Evolutionary conservation across 2,888 invertebrate genomes (phyloP).

Genomic region (Drosophila planitibia): DNA sequence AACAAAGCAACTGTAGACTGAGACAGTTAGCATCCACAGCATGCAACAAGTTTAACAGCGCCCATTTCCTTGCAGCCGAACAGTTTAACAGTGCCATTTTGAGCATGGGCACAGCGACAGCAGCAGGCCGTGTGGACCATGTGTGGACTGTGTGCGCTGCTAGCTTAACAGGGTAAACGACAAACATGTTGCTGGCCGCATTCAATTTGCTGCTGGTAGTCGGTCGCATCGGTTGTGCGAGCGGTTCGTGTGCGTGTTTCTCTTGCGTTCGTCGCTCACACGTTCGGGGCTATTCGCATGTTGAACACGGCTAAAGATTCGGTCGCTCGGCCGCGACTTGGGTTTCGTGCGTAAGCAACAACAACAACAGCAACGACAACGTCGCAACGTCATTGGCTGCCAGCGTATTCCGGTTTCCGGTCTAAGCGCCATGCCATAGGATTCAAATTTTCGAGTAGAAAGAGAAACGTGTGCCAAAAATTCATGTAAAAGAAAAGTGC

Average conservation of each 20-base stretch:
- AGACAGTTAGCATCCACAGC: conserved; percentile 56
- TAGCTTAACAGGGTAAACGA: conserved; percentile 39
- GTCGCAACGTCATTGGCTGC: conserved; percentile 50
- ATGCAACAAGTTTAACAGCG: conserved; percentile 68
- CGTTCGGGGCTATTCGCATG: conserved; percentile 46
- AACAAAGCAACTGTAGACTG: conserved; percentile 47
- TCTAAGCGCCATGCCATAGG: conserved; percentile 50
- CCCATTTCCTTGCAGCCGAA: neutral
- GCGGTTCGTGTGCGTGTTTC: conserved; percentile 65
- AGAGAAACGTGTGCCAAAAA: conserved; percentile 28
- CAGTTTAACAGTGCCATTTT: conserved; percentile 33
- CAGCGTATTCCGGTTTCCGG: conserved; percentile 43
- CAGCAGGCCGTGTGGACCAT: conserved; percentile 23
- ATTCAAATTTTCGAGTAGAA: conserved; percentile 15
- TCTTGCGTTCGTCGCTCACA: conserved; percentile 30
- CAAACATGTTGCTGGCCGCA: conserved; percentile 22
- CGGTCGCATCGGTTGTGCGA: conserved; percentile 75
- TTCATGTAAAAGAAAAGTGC: conserved; percentile 30
- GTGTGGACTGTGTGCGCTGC: conserved; percentile 37
- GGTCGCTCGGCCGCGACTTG: conserved; percentile 48
- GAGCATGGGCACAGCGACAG: conserved; percentile 19
- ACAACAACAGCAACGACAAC: conserved; percentile 4
- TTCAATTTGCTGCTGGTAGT: conserved; percentile 61
- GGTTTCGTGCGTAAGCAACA: conserved; percentile 42
- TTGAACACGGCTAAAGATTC: conserved; percentile 26